These are phyloP conservation scores for Eumerus sabulonum DNA, from an alignment of 2,888 invertebrate genomes.

Conservation along the genomic window DNA sequence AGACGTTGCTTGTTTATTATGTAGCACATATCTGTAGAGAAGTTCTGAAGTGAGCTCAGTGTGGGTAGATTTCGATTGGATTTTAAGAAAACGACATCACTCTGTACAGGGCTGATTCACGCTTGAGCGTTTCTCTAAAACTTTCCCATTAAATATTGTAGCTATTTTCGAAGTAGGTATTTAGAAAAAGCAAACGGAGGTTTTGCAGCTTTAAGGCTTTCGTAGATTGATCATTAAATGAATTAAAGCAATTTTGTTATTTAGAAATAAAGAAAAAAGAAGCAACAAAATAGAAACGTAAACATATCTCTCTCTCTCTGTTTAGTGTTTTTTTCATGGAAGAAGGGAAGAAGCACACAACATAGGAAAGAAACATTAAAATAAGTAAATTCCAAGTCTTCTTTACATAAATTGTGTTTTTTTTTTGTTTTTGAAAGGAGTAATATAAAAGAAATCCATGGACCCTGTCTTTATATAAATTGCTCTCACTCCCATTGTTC, in stretches of 20 bases:
- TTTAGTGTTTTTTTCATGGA: too few relatives aligned
- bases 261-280: conserved; percentile 11
- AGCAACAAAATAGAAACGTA: conserved; percentile 23
- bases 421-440: conserved; percentile 28
- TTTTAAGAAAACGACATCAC: too few relatives aligned
- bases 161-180: too few relatives aligned
- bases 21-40: too few relatives aligned
- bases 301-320: conserved; percentile 11
- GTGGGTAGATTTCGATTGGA: too few relatives aligned
- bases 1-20: background rate
- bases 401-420: conserved; percentile 27
- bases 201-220: background rate
- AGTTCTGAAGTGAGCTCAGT: too few relatives aligned
- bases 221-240: conserved; percentile 37
- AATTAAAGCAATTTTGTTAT: conserved; percentile 38
- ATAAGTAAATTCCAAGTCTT: conserved; percentile 51
- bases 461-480: conserved; percentile 41
- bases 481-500: conserved; percentile 7
- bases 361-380: conserved; percentile 18
- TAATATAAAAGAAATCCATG: conserved; percentile 60
- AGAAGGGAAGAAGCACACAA: conserved; percentile 1
- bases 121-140: too few relatives aligned
- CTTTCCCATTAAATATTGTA: too few relatives aligned
- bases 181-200: background rate
- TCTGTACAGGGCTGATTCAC: too few relatives aligned